A percentile compares a stretch with the other conserved stretches of the same genome.
Conservation (phyloP, 2,113 vertebrate genomes). For the Pterophyllum scalare region DNA sequence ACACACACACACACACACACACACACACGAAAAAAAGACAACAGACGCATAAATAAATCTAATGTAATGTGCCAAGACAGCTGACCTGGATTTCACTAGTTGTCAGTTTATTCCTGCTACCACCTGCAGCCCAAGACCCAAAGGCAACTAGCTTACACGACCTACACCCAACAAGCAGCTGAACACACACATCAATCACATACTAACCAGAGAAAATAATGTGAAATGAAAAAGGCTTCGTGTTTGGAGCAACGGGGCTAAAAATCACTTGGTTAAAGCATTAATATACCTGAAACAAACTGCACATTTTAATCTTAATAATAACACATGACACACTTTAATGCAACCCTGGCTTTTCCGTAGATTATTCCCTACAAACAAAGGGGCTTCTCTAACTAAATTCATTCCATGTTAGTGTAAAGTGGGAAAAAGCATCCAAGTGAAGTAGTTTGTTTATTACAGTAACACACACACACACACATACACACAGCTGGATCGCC, state of each 20-base stretch:
- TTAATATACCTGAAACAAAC: not conserved
- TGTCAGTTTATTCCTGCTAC: conserved; percentile 44
- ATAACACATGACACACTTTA: not conserved
- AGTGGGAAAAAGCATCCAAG: not conserved
- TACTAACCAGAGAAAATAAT: not conserved
- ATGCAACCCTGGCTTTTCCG: not conserved
- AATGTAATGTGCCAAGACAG: conserved; percentile 60
- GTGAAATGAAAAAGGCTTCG: not conserved
- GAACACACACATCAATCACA: conserved; percentile 11
- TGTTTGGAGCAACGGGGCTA: not conserved
- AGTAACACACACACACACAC: not conserved
- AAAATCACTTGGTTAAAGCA: not conserved
- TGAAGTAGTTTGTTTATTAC: conserved; percentile 6
- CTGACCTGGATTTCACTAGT: conserved; percentile 65
- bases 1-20: not conserved
- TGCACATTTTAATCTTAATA: not conserved
- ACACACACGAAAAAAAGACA: conserved; percentile 13
- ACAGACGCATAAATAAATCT: conserved; percentile 36
- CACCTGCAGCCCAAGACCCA: conserved; percentile 46
- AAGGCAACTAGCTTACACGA: conserved; percentile 27
- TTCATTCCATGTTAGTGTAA: not conserved
- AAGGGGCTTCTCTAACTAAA: not conserved
- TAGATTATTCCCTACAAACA: not conserved
- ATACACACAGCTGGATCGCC: not conserved
- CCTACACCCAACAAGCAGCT: conserved; percentile 11